These are phyloP conservation scores for Parelbella ahira DNA, from an alignment of 2,888 invertebrate genomes.

Conservation along the genomic window DNA sequence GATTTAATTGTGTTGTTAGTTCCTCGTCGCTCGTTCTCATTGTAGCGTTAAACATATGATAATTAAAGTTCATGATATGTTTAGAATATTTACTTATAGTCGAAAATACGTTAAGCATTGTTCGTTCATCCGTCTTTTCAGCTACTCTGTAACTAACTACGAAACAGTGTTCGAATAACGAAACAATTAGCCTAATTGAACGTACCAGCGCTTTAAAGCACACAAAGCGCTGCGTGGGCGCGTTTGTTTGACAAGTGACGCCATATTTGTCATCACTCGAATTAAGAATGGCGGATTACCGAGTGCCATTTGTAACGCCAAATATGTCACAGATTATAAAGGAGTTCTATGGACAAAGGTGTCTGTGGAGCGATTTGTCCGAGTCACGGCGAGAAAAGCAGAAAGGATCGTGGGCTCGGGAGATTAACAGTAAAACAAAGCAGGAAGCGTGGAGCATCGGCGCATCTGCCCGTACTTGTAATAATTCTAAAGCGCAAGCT, in stretches of 20 bases:
- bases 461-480: slow-evolving; percentile 17
- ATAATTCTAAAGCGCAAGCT: slow-evolving; percentile 18
- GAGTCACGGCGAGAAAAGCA: slow-evolving; percentile 22
- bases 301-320: slow-evolving; percentile 22
- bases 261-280: slow-evolving; percentile 28
- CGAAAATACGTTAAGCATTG: no score
- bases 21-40: no score
- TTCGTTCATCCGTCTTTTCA: slow-evolving; percentile 1
- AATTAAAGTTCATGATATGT: no score
- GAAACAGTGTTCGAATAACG: slow-evolving; percentile 12
- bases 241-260: slow-evolving; percentile 26
- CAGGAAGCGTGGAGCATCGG: slow-evolving; percentile 19
- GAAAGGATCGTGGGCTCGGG: slow-evolving; percentile 25
- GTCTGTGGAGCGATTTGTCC: slow-evolving; percentile 26
- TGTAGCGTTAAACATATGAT: no score
- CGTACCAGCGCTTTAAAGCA: not conserved
- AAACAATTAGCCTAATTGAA: slow-evolving; percentile 12
- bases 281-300: slow-evolving; percentile 29
- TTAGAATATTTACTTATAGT: no score
- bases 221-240: slow-evolving; percentile 21
- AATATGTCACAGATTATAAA: slow-evolving; percentile 27
- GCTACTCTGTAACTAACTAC: slow-evolving; percentile 5
- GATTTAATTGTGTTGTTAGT: no score
- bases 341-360: slow-evolving; percentile 27
- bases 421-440: slow-evolving; percentile 32